A percentile compares a stretch with the other conserved stretches of the same genome.
Conservation (phyloP, 2,888 invertebrate genomes). For the Trissolcus brochymenae region DNA sequence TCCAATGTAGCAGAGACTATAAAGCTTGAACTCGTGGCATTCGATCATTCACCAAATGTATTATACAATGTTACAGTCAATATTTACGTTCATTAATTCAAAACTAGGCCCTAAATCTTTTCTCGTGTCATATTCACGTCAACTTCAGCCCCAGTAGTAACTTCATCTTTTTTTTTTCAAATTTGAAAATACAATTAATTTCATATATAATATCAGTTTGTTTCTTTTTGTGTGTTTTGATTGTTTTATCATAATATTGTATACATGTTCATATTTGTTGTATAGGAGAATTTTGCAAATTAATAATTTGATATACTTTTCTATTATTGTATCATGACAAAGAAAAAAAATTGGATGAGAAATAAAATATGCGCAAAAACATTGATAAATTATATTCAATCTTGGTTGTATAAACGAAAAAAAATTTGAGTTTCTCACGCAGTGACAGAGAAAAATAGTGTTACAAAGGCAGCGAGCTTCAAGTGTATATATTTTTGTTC, state of each 20-base stretch:
- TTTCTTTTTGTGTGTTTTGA: too few relatives aligned
- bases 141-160: not conserved
- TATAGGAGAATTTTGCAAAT: too few relatives aligned
- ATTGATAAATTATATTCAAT: not conserved
- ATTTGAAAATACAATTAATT: too few relatives aligned
- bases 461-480: not conserved
- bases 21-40: slow-evolving; percentile 36
- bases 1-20: slow-evolving; percentile 31
- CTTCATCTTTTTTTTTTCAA: not conserved
- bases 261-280: too few relatives aligned
- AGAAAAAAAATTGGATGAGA: not conserved
- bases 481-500: slow-evolving; percentile 20
- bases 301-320: too few relatives aligned
- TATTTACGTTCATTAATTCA: slow-evolving; percentile 33
- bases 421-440: not conserved
- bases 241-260: too few relatives aligned
- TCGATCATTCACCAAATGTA: slow-evolving; percentile 33
- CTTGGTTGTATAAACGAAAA: not conserved
- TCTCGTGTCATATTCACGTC: slow-evolving; percentile 7
- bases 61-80: slow-evolving; percentile 28
- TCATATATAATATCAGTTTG: too few relatives aligned
- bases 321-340: too few relatives aligned
- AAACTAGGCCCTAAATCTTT: slow-evolving; percentile 10
- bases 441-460: slow-evolving; percentile 3
- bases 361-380: not conserved